A percentile compares a stretch with the other conserved stretches of the same genome.
Evolutionary conservation across 2,888 invertebrate genomes (phyloP).

Genomic region (Copidosoma aretas): DNA sequence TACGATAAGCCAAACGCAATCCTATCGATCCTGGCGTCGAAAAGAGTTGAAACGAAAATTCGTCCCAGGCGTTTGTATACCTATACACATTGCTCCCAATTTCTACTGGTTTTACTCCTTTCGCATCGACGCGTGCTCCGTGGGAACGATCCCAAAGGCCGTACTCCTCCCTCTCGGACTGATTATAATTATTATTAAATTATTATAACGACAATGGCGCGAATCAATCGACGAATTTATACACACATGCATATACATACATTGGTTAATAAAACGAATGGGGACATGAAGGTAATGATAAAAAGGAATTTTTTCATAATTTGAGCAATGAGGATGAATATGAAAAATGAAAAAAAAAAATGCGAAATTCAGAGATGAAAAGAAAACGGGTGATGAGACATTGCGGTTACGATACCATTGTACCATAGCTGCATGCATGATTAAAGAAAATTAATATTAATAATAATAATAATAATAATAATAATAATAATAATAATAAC

Average conservation of each 20-base stretch:
- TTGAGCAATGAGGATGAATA: too few relatives aligned
- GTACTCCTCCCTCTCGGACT: conserved; percentile 6
- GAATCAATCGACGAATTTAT: conserved; percentile 36
- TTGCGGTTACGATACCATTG: conserved; percentile 60
- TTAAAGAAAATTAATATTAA: conserved; percentile 45
- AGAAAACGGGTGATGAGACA: conserved; percentile 52
- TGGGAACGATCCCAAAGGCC: background rate
- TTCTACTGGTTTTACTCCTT: conserved; percentile 21
- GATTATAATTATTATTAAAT: conserved; percentile 9
- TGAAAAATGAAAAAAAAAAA: conserved; percentile 25
- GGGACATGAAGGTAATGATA: conserved; percentile 15
- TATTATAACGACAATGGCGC: background rate
- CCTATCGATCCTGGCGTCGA: conserved; percentile 27
- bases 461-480: too few relatives aligned
- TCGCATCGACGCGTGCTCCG: conserved; percentile 11
- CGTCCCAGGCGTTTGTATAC: conserved; percentile 15
- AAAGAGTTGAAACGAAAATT: conserved; percentile 33
- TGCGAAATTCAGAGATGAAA: conserved; percentile 17
- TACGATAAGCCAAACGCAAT: conserved; percentile 22
- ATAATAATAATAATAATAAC: too few relatives aligned
- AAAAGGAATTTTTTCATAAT: conserved; percentile 25
- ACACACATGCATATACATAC: conserved; percentile 23
- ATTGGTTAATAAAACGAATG: conserved; percentile 40
- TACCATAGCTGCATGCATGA: conserved; percentile 61
- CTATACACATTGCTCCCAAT: conserved; percentile 13